phyloP scores from a whole-genome alignment of 2,888 invertebrate genomes.

The Podotricha telesiphe region DNA sequence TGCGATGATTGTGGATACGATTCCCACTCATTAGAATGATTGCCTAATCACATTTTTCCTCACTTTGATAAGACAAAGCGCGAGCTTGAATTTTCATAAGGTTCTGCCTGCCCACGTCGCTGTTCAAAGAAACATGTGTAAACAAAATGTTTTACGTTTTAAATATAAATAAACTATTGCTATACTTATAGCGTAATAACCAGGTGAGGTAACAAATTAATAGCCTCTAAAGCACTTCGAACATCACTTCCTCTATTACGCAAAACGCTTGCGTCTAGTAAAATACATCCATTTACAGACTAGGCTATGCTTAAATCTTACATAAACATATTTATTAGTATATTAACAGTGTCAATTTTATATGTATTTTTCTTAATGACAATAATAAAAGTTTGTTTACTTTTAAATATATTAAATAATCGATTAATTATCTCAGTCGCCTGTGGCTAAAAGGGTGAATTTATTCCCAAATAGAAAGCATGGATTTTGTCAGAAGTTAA shows the following conservation, averaged over 20 bases:
- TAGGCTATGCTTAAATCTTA: neutral
- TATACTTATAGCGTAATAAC: neutral
- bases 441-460: neutral
- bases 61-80: too few relatives aligned
- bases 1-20: too few relatives aligned
- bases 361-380: neutral
- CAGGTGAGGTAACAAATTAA: neutral
- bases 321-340: constrained; percentile 1
- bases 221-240: neutral
- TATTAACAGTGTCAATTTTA: neutral
- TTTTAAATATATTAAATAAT: too few relatives aligned
- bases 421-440: neutral
- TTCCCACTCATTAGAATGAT: too few relatives aligned
- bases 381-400: too few relatives aligned
- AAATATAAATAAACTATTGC: neutral
- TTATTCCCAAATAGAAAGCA: constrained; percentile 7
- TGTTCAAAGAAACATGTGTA: too few relatives aligned
- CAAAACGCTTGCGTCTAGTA: neutral
- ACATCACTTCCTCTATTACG: constrained; percentile 13
- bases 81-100: too few relatives aligned
- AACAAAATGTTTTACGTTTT: too few relatives aligned
- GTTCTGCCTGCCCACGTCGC: too few relatives aligned
- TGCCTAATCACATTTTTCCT: too few relatives aligned
- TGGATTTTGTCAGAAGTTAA: constrained; percentile 68
- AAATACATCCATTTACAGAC: neutral